Evolutionary conservation across 2,113 vertebrate genomes (phyloP).

Genomic region (Hepsetus odoe): DNA sequence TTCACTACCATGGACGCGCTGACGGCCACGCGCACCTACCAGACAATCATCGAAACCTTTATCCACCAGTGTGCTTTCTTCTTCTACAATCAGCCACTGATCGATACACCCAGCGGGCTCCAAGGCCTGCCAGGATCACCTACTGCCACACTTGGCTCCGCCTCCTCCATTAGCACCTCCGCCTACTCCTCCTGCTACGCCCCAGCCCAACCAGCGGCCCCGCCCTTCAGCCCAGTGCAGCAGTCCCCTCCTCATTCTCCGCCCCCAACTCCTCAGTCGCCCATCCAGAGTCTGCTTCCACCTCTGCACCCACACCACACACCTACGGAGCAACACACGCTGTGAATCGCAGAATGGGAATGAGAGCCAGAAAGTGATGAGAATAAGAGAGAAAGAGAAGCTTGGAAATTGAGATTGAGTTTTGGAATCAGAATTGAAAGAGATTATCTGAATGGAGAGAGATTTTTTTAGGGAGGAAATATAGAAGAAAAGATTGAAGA

Average conservation of each 20-base stretch:
- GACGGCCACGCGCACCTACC: slow-evolving; percentile 91
- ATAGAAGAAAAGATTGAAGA: slow-evolving; percentile 41
- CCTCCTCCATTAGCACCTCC: slow-evolving; percentile 62
- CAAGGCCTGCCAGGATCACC: slow-evolving; percentile 43
- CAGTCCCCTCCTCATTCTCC: slow-evolving; percentile 81
- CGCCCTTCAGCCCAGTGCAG: slow-evolving; percentile 71
- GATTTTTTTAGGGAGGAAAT: slow-evolving; percentile 12
- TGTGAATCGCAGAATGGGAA: slow-evolving; percentile 73
- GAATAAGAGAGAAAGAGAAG: background rate
- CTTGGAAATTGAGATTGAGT: background rate
- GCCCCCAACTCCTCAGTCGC: slow-evolving; percentile 82
- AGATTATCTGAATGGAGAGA: slow-evolving; percentile 43
- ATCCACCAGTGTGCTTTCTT: slow-evolving; percentile 93
- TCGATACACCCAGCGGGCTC: slow-evolving; percentile 25
- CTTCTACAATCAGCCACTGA: slow-evolving; percentile 87
- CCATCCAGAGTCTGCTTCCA: slow-evolving; percentile 77
- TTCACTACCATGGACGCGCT: slow-evolving; percentile 96
- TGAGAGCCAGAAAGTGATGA: slow-evolving; percentile 17
- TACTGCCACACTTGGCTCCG: slow-evolving; percentile 54
- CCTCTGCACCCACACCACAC: slow-evolving; percentile 77
- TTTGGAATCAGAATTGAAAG: slow-evolving; percentile 27
- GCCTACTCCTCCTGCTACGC: slow-evolving; percentile 71
- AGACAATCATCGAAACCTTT: slow-evolving; percentile 98
- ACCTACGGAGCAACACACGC: slow-evolving; percentile 83
- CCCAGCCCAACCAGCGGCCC: slow-evolving; percentile 65